Conservation (phyloP, 2,888 invertebrate genomes). For the Lepidocyrtinus sp. region DNA sequence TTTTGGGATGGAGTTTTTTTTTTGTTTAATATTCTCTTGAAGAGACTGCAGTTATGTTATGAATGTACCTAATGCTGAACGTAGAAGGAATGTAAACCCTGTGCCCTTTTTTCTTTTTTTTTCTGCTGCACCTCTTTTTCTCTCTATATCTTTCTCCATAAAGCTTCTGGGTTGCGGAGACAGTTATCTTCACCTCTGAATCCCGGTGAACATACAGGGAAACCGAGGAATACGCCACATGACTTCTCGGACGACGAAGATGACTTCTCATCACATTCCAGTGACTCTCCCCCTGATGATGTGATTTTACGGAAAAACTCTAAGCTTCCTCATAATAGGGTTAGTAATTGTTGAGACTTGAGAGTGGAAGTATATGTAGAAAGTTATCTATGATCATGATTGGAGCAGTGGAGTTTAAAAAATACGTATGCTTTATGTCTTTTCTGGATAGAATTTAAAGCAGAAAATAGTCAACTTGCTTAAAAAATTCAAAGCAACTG, state of each 20-base stretch:
- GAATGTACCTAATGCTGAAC: no score
- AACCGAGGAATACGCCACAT: conserved; percentile 63
- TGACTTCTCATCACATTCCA: conserved; percentile 69
- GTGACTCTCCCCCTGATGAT: conserved; percentile 69
- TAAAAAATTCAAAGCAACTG: conserved; percentile 93
- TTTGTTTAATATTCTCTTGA: no score
- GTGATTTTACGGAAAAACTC: conserved; percentile 69
- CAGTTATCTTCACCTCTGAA: conserved; percentile 69
- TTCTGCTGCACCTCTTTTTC: conserved; percentile 41
- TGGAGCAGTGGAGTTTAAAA: no score
- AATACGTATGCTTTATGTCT: conserved; percentile 70
- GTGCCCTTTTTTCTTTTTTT: conserved; percentile 43
- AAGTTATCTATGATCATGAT: no score
- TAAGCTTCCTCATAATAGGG: conserved; percentile 69
- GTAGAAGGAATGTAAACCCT: conserved; percentile 22
- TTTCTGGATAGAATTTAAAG: conserved; percentile 92
- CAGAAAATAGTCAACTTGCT: conserved; percentile 96
- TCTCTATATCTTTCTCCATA: conserved; percentile 60
- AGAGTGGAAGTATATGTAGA: not conserved
- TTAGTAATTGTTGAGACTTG: conserved; percentile 40
- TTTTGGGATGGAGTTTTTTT: no score
- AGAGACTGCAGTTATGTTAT: no score
- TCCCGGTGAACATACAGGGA: conserved; percentile 68
- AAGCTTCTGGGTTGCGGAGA: conserved; percentile 70
- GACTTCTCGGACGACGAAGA: conserved; percentile 70